Evolutionary conservation across 2,113 vertebrate genomes (phyloP).

Genomic region (human): DNA sequence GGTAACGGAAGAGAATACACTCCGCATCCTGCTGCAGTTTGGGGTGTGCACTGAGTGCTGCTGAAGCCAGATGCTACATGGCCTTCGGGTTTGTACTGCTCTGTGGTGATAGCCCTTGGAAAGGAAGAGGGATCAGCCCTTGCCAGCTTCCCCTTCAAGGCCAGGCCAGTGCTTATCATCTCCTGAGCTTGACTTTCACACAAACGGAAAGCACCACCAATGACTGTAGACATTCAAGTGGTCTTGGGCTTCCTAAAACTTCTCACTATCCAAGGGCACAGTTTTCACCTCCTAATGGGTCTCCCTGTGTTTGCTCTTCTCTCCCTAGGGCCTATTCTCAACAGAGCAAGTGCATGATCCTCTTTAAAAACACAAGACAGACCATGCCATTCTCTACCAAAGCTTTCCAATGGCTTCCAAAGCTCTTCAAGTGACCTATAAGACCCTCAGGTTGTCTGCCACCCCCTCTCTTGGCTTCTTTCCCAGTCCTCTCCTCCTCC

Average conservation of each 20-base stretch:
- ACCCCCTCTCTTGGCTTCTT: background rate
- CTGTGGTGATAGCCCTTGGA: accelerated
- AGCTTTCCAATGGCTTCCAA: background rate
- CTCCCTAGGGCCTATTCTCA: background rate
- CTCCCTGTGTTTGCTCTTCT: background rate
- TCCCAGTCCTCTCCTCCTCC: background rate
- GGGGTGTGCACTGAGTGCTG: background rate
- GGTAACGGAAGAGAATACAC: background rate
- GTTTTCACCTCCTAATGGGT: background rate
- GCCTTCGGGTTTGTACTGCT: background rate
- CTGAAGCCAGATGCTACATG: background rate
- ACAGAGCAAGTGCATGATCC: background rate
- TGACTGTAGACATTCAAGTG: background rate
- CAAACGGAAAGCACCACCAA: background rate
- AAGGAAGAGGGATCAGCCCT: background rate
- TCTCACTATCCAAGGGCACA: background rate
- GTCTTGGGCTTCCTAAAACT: background rate
- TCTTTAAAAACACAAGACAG: background rate
- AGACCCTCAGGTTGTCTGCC: background rate
- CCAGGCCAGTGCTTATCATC: background rate
- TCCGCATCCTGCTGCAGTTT: too few species aligned
- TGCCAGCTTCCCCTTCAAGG: background rate
- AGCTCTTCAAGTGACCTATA: background rate
- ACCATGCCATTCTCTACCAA: background rate
- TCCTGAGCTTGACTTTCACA: background rate